These are phyloP conservation scores for Chinchilla lanigera DNA, from an alignment of 2,113 vertebrate species.

Conservation along the genomic window DNA sequence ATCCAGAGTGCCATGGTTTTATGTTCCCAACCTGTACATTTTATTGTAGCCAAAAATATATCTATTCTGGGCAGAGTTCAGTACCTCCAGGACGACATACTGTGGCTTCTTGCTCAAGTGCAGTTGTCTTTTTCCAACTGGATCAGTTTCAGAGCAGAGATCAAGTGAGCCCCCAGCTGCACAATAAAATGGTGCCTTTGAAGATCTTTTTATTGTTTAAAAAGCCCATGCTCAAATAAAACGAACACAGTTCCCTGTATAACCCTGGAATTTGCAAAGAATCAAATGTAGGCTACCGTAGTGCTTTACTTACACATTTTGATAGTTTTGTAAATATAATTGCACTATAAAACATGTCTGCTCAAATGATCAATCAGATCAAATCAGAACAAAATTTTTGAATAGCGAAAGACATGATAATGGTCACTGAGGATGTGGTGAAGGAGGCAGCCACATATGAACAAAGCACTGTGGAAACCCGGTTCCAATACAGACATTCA, in stretches of 20 bases:
- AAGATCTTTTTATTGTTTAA: constrained; percentile 27
- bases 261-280: neutral
- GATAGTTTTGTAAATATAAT: constrained; percentile 29
- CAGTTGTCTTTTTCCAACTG: neutral
- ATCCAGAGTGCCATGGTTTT: neutral
- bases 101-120: constrained; percentile 44
- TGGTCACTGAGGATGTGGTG: neutral
- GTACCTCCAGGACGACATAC: neutral
- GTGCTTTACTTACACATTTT: neutral
- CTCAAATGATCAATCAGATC: neutral
- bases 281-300: neutral
- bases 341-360: neutral
- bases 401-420: neutral
- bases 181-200: neutral
- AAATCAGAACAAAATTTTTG: neutral
- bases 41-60: neutral
- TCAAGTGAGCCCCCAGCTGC: neutral
- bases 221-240: neutral
- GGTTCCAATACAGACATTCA: neutral
- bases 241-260: neutral
- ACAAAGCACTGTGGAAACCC: neutral
- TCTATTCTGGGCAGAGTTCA: constrained; percentile 47
- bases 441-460: neutral
- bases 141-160: neutral
- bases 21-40: neutral